Percentiles rank a stretch among this genome's conserved stretches.
phyloP scores from a whole-genome alignment of 2,888 invertebrate genomes.

The Ormia ochracea region DNA sequence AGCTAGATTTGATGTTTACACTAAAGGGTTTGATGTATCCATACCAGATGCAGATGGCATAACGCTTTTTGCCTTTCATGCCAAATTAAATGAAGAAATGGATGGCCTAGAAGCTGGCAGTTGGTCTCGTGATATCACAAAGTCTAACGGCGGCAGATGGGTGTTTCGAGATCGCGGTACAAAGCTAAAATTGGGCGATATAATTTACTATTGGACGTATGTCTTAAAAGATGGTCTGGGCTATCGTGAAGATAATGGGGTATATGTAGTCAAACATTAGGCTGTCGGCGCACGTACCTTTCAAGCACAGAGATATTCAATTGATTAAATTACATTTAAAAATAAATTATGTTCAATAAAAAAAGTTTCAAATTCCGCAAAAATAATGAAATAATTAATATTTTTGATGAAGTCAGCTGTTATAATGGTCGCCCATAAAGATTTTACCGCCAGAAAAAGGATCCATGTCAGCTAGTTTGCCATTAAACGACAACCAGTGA shows the following conservation, averaged over 20 bases:
- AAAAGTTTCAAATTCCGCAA: too few species aligned
- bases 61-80: slow-evolving; percentile 85
- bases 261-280: slow-evolving; percentile 67
- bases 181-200: slow-evolving; percentile 81
- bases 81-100: slow-evolving; percentile 85
- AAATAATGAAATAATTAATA: too few species aligned
- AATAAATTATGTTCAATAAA: too few species aligned
- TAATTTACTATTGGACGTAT: slow-evolving; percentile 86
- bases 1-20: slow-evolving; percentile 77
- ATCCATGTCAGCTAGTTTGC: too few species aligned
- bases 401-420: too few species aligned
- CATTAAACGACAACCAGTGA: too few species aligned
- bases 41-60: slow-evolving; percentile 81
- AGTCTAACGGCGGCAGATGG: slow-evolving; percentile 82
- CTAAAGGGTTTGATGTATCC: slow-evolving; percentile 78
- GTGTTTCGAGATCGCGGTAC: slow-evolving; percentile 81
- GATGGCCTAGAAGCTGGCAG: slow-evolving; percentile 83
- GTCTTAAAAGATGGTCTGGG: slow-evolving; percentile 84
- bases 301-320: too few species aligned
- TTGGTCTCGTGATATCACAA: slow-evolving; percentile 82
- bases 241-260: slow-evolving; percentile 79
- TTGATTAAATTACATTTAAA: too few species aligned
- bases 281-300: too few species aligned
- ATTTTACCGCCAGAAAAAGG: too few species aligned
- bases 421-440: too few species aligned